Percentiles rank a stretch among this genome's conserved stretches.
Evolutionary conservation across 2,797 vertebrate species (phyloP).

Genomic region (Fistularia tabacaria): DNA sequence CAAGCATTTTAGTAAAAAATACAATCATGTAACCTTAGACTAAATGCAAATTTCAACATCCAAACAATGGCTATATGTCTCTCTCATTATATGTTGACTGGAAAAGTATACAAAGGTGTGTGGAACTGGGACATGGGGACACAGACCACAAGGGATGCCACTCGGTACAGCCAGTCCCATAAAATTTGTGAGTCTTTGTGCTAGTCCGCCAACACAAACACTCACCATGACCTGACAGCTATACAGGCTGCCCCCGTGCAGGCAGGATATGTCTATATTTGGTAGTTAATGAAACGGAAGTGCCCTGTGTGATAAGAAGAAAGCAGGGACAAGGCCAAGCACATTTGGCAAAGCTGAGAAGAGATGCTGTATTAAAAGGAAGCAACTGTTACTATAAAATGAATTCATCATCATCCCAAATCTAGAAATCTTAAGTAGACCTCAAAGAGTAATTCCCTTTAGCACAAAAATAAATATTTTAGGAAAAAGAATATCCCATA

Average conservation of each 20-base stretch:
- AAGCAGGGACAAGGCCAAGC: conserved; percentile 30
- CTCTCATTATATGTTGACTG: conserved; percentile 57
- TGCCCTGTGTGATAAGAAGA: conserved; percentile 10
- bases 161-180: conserved; percentile 54
- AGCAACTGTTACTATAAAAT: neutral
- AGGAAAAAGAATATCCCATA: too few species aligned
- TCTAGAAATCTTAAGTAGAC: too few species aligned
- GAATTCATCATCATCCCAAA: too few species aligned
- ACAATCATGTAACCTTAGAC: conserved; percentile 12
- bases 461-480: too few species aligned
- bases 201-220: conserved; percentile 48
- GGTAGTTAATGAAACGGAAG: conserved; percentile 41
- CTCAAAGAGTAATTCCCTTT: too few species aligned
- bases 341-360: conserved; percentile 7
- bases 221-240: conserved; percentile 45
- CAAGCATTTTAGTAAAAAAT: neutral
- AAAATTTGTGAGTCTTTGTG: conserved; percentile 34
- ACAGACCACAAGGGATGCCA: conserved; percentile 44
- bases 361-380: neutral
- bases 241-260: conserved; percentile 29
- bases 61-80: conserved; percentile 21
- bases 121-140: conserved; percentile 42
- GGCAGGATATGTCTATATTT: conserved; percentile 66
- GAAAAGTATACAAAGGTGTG: conserved; percentile 28
- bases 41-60: conserved; percentile 16